Evolutionary conservation across 2,113 vertebrate genomes (phyloP), one percentile per base, ranked within the genome.

Genomic region (Tragelaphus buxtoni): DNA sequence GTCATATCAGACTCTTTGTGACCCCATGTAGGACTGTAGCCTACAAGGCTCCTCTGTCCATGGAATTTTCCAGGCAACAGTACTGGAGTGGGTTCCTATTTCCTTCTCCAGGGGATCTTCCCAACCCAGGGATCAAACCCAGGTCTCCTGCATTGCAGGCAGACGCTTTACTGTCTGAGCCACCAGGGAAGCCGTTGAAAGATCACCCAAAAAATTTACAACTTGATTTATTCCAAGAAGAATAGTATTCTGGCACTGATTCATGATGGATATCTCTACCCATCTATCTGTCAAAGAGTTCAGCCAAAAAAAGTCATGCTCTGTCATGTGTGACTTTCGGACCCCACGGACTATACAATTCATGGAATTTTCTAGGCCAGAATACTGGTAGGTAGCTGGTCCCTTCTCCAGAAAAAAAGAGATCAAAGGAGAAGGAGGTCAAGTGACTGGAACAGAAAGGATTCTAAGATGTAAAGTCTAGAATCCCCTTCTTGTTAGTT

Each of bases 81-180:
- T 69, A 35, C 9, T 35, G n/a, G n/a, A 35, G 9, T 22, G n/a
- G 4, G 63, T 69, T 69, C 63, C 63, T n/a, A 69, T 20, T 35
- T 22, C n/a, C n/a, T 35, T 11, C 63, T 35, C 9, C n/a, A 10
- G n/a, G 18, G 61, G 32, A 65, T 65, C 61, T 18, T n/a, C 16
- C 61, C 61, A 65, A n/a, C 32, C 16, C 32, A 65, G 32, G 61
- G 32, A 65, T 65, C 0, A 0, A 65, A n/a, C 32, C 32, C 2
- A 0, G 16, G 16, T 65, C 16, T 65, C 32, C 58, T 1, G 5
- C 58, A 60, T 28, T 60, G 10, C 58, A 60, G 9, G 56, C 10
- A 60, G 14, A 63, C 0, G 14, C 6, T 35, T 65, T 65, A 65
- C 17, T 0, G 0, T 69, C n/a, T 35, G 63, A 69, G 17, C n/a